Base-by-base conservation (phyloP, 23 tunicate species). In the Aplidium turbinatum region DNA sequence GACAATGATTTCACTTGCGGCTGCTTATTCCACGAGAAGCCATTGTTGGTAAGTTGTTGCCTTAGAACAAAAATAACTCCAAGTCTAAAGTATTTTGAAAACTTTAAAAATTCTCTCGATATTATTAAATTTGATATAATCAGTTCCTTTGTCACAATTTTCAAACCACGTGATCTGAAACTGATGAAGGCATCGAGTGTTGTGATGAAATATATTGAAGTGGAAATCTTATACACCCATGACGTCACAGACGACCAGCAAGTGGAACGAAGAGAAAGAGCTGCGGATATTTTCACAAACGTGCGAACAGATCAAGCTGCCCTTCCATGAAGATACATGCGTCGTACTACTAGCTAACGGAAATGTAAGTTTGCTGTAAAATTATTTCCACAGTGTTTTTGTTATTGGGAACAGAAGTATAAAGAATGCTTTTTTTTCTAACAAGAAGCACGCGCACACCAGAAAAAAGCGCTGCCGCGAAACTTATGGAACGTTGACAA, bases 261-360 rank as follows among this genome's bases (percentile, higher is more conserved):
- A 35, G 16, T 80, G 85, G 85, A 24, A 67, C 21, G 24, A 53
- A 22, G 45, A 38, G n/a, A 40, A 21, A 25, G 68, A 68, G 38
- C 30, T 33, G 6, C 67, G 85, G 21, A 3, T 33, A 2, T 80
- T 80, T 45, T 51, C 76, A n/a, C 85, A 80, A 56, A 68, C 63
- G 31, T 80, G 85, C 38, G 85, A 80, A 30, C 48, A 19, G 3
- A 36, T 70, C 30, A 68, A 69, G 24, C 50, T 80, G 56, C 58
- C 77, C 24, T 70, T 25, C 46, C 77, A 80, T 42, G 85, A 80
- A 38, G 85, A 80, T 32, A 68, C 85, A 4, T 80, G 85, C 66
- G 52, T 26, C 11, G 60, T 80, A 22, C 56, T 38, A 0, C 85
- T 58, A 2, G 77, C 58, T 39, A 80, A 80, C 58, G 77, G 77